Base-by-base conservation (phyloP, 1,140 invertebrate genomes). In the Goniozus legneri region DNA sequence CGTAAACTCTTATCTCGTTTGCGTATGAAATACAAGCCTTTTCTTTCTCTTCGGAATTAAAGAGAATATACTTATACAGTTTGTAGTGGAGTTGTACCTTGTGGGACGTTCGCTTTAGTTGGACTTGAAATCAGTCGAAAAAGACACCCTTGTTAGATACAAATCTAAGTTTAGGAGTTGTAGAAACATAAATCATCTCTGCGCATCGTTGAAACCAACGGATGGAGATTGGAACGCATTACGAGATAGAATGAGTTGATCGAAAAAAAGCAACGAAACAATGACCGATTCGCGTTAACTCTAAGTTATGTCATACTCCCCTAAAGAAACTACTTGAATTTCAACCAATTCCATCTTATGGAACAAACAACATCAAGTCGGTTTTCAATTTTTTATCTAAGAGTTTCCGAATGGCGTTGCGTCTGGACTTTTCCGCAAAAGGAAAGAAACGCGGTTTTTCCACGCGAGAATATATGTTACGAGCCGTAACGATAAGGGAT, bases 401-500 rank as follows among this genome's bases (percentile, higher is more conserved):
- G n/a, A n/a, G n/a, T n/a, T n/a, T n/a, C n/a, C n/a, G n/a, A n/a
- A n/a, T n/a, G n/a, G n/a, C n/a, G n/a, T n/a, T n/a, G n/a, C n/a
- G n/a, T n/a, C n/a, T n/a, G n/a, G n/a, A n/a, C n/a, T n/a, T n/a
- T n/a, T n/a, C n/a, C n/a, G 13, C 42, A 18, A 33, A 41, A 41
- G 35, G 44, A 44, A 61, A 56, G 54, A 59, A 58, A 60, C 60
- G 53, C 56, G 66, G 58, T 61, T 64, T 53, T 36, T n/a, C n/a
- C n/a, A n/a, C n/a, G n/a, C 39, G 30, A 56, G 50, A 50, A 67
- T 66, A 65, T 69, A 67, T 60, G 60, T 53, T 50, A 54, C 51
- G 65, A 33, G 40, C 51, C 32, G 56, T 64, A 59, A 66, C 65
- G 68, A 71, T 71, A 69, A 68, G 65, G 58, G 62, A 64, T 67